Conservation (phyloP, 2,888 invertebrate genomes). For the Sminthurides aquaticus region DNA sequence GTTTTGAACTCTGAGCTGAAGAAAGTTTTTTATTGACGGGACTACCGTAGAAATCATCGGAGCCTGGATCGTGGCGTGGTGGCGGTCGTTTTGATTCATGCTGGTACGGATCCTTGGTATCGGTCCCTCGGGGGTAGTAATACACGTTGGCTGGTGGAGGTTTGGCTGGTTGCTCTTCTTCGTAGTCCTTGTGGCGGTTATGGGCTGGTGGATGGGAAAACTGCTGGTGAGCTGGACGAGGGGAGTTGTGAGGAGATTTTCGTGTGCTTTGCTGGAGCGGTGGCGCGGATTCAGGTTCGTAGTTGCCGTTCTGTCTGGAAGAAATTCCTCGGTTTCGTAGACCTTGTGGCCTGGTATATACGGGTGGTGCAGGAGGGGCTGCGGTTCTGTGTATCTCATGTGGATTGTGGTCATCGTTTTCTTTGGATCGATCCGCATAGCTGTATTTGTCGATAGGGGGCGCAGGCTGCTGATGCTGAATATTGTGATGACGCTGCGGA, state of each 20-base stretch:
- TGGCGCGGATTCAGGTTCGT: no score
- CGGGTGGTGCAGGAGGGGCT: no score
- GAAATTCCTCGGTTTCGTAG: no score
- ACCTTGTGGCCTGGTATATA: no score
- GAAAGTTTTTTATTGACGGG: conserved; percentile 9
- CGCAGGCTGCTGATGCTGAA: conserved; percentile 20
- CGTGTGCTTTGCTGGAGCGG: no score
- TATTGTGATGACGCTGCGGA: conserved; percentile 22
- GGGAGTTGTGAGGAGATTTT: conserved; percentile 3
- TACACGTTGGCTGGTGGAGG: not conserved
- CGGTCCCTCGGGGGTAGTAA: conserved; percentile 11
- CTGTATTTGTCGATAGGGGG: no score
- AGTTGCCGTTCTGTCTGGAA: no score
- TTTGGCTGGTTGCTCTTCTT: not conserved
- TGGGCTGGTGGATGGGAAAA: conserved; percentile 22
- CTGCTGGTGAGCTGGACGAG: conserved; percentile 17
- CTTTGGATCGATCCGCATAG: no score
- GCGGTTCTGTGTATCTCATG: no score
- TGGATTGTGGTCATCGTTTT: no score
- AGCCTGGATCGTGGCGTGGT: conserved; percentile 33
- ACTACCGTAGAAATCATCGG: conserved; percentile 37
- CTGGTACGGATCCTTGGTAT: conserved; percentile 2
- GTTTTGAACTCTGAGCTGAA: not conserved
- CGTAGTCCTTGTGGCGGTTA: conserved; percentile 11
- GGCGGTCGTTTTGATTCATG: conserved; percentile 16